Base-by-base conservation (phyloP, 2,888 invertebrate genomes). In the Volucella bombylans region DNA sequence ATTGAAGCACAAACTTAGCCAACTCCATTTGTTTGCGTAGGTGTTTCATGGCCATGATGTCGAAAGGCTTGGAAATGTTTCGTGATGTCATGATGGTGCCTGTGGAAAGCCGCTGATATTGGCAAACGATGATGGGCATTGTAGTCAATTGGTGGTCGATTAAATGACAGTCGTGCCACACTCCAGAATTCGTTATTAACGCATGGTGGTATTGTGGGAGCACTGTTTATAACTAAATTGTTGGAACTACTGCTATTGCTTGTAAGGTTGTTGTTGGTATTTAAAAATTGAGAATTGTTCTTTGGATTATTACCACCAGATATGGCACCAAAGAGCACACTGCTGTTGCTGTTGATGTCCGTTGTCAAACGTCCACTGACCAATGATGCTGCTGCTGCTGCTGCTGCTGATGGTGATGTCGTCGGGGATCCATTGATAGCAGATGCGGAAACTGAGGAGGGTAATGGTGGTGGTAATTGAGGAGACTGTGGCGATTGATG, bases 121-220 rank as follows among this genome's bases (percentile, higher is more conserved):
- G 83, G 83, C 23, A 76, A 18, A 41, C 74, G 67, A 50, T 81
- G 65, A 12, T 76, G 71, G 8, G 10, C 54, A 41, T 39, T 71
- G 65, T 80, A 71, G 11, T 80, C 80, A 11, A 54, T 79, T n/a
- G 69, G 64, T 14, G 83, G 83, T 8, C 83, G 80, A 55, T 83
- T 83, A 12, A 83, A 76, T 10, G 83, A 83, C 18, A 83, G 49
- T 4, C 76, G 80, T 2, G 83, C 83, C 0, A 83, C 80, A 14
- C 80, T 80, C 83, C 83, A 80, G 38, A 83, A 83, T 39, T 83
- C 83, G 38, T 83, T 83, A 61, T 80, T 80, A 14, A 83, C 80
- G 61, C 69, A 76, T 14, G 69, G 69, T 9, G 80, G 74, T 9
- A 67, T 18, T 18, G 59, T 49, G 43, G 59, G 2, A 11, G n/a